phyloP scores from a whole-genome alignment of 2,888 invertebrate species.

The Oxyteleia sp. region DNA sequence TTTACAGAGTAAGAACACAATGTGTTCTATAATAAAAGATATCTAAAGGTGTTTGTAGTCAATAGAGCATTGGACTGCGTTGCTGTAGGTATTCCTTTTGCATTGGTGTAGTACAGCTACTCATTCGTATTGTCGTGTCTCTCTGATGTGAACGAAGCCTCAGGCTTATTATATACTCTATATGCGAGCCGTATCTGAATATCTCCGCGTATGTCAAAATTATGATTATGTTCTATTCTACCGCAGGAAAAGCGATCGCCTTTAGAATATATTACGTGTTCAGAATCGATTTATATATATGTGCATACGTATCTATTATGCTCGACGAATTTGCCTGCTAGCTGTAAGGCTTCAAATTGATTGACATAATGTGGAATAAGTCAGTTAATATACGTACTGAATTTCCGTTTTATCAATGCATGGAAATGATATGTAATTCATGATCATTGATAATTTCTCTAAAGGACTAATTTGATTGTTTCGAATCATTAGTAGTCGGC shows the following conservation, averaged over 20 bases:
- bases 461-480: too few species aligned
- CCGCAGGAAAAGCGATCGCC: conserved; percentile 62
- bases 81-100: conserved; percentile 81
- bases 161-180: conserved; percentile 83
- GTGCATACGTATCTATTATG: conserved; percentile 34
- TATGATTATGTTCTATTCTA: conserved; percentile 81
- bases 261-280: conserved; percentile 64
- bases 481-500: too few species aligned
- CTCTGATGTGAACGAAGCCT: conserved; percentile 82
- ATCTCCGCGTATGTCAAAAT: conserved; percentile 83
- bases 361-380: conserved; percentile 29
- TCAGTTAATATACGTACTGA: background rate
- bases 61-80: conserved; percentile 80
- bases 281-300: conserved; percentile 61
- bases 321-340: conserved; percentile 37
- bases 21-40: conserved; percentile 17
- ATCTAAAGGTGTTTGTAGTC: conserved; percentile 81
- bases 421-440: too few species aligned
- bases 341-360: conserved; percentile 22
- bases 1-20: too few species aligned
- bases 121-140: conserved; percentile 81
- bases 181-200: conserved; percentile 78
- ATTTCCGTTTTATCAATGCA: too few species aligned
- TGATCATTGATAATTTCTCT: too few species aligned
- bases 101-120: conserved; percentile 82